Conservation (phyloP, 2,113 vertebrate species). For the Hippotragus niger region DNA sequence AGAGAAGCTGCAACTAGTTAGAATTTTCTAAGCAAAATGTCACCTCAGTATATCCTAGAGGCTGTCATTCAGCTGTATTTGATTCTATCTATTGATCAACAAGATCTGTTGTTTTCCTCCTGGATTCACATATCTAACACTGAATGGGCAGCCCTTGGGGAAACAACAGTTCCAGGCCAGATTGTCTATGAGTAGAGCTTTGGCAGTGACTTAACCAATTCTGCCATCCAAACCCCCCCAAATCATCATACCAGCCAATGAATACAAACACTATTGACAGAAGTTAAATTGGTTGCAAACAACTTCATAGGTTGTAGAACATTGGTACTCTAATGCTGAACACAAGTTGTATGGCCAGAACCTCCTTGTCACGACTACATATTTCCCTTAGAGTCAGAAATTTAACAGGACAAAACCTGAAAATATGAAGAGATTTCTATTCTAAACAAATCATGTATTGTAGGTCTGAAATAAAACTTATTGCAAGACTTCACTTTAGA, state of each 20-base stretch:
- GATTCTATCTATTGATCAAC: neutral
- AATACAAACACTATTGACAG: neutral
- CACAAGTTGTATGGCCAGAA: neutral
- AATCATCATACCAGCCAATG: neutral
- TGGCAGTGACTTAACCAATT: conserved; percentile 26
- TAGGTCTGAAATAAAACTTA: neutral
- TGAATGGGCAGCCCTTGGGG: neutral
- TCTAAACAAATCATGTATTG: neutral
- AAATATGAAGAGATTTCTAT: neutral
- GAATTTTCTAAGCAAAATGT: neutral
- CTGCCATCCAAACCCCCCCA: conserved; percentile 18
- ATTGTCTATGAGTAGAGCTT: conserved; percentile 3
- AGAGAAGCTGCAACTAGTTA: neutral
- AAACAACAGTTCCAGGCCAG: conserved; percentile 18
- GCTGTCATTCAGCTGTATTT: neutral
- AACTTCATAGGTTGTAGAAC: neutral
- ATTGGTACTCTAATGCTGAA: neutral
- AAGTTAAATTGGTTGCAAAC: conserved; percentile 2
- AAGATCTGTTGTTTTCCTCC: neutral
- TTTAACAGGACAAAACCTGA: neutral
- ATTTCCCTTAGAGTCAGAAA: neutral
- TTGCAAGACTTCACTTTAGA: neutral
- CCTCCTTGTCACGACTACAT: neutral
- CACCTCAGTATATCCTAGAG: neutral
- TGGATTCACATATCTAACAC: neutral